Percentiles rank a stretch among this genome's conserved stretches.
Conservation (phyloP, 2,113 vertebrate genomes). For the Podocnemis expansa region DNA sequence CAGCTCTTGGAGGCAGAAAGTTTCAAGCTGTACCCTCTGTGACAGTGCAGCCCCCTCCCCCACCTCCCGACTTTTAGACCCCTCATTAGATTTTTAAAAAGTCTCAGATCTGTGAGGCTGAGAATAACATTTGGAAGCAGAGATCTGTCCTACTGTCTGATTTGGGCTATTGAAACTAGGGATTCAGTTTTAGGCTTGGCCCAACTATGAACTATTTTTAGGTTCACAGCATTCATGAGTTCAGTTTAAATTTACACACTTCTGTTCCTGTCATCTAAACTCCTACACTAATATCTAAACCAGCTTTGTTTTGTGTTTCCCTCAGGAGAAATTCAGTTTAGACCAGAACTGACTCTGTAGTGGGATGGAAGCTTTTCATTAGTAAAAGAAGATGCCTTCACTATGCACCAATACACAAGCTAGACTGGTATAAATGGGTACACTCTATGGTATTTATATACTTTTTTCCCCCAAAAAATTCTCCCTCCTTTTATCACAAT, state of each 20-base stretch:
- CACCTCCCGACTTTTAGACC: not conserved
- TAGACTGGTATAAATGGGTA: rapidly evolving
- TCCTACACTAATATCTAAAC: no score
- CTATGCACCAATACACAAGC: rapidly evolving
- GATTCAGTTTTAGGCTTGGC: not conserved
- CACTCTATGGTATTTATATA: not conserved
- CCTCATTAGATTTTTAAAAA: not conserved
- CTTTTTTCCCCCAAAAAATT: not conserved
- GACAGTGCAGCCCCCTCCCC: not conserved
- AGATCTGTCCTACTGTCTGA: not conserved
- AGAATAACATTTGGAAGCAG: not conserved
- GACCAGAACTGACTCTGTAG: not conserved
- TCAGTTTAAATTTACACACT: not conserved
- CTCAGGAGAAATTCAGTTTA: not conserved
- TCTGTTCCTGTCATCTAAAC: not conserved
- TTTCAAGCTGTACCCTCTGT: not conserved
- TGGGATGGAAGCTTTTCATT: not conserved
- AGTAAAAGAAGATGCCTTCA: not conserved
- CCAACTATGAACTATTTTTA: not conserved
- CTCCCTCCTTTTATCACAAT: not conserved
- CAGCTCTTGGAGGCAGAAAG: not conserved
- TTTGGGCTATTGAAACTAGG: not conserved
- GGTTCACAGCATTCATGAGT: not conserved
- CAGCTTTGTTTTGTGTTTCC: not conserved
- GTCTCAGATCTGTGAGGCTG: rapidly evolving